Conservation (phyloP, 2,113 vertebrate genomes). For the Mustela lutreola region DNA sequence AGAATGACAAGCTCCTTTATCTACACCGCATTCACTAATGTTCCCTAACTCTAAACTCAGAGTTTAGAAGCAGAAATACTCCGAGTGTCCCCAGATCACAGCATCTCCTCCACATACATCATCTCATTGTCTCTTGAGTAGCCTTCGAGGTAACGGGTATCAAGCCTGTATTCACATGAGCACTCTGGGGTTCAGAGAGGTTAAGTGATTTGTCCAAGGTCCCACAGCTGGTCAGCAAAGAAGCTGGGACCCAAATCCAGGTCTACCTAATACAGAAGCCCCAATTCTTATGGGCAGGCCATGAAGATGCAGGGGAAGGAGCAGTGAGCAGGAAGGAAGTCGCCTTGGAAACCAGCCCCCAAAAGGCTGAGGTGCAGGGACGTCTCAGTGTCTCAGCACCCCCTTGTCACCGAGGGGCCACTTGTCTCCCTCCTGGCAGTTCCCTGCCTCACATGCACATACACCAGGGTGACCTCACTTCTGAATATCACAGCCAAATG, state of each 20-base stretch:
- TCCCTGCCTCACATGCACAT: neutral
- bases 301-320: neutral
- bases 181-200: neutral
- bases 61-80: neutral
- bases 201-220: neutral
- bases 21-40: fast-evolving
- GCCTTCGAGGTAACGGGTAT: neutral
- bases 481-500: neutral
- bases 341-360: neutral
- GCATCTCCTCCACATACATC: neutral
- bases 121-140: neutral
- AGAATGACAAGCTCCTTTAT: neutral
- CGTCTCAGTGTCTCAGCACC: neutral
- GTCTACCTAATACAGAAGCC: neutral
- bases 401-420: neutral
- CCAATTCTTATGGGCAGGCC: fast-evolving
- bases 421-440: neutral
- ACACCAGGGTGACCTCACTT: neutral
- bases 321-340: neutral
- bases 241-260: neutral
- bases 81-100: fast-evolving
- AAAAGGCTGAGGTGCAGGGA: neutral
- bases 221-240: neutral
- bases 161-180: neutral
- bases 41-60: neutral